A percentile compares a stretch with the other conserved stretches of the same genome.
These are phyloP conservation scores for Chrosomus eos DNA, from an alignment of 2,797 vertebrate species.

Conservation along the genomic window DNA sequence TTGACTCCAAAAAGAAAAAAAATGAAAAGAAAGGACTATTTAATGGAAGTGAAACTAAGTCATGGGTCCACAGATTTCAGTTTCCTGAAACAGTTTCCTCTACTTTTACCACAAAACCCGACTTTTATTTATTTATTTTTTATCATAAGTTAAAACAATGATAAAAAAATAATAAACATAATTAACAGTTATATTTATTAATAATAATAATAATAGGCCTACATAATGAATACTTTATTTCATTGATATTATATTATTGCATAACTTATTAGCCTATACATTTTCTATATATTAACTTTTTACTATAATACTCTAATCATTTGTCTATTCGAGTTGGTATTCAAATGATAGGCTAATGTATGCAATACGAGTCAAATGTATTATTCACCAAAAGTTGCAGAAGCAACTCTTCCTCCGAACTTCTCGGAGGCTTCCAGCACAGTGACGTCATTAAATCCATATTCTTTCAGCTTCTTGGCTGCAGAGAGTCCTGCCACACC, in stretches of 20 bases:
- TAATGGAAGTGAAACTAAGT: conserved; percentile 33
- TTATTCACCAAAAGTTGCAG: conserved; percentile 53
- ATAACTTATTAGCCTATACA: not conserved
- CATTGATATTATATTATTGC: not conserved
- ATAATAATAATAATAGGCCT: not conserved
- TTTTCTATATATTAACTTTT: not conserved
- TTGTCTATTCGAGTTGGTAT: not conserved
- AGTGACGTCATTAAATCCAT: conserved; percentile 61
- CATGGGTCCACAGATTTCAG: not conserved
- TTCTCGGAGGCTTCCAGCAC: conserved; percentile 56
- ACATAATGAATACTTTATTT: no score
- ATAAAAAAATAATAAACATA: not conserved
- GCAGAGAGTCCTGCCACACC: conserved; percentile 62
- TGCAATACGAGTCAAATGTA: not conserved
- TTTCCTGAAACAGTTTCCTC: not conserved
- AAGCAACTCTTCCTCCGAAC: conserved; percentile 61
- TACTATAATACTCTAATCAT: not conserved
- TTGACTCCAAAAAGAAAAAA: not conserved
- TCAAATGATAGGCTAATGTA: not conserved
- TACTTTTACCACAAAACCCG: not conserved
- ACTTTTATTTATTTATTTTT: not conserved
- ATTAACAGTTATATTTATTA: not conserved
- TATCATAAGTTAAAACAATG: not conserved
- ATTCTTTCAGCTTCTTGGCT: conserved; percentile 53
- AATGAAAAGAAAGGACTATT: not conserved